Conservation (phyloP, 1,140 invertebrate genomes). For the Scaptodrosophila lebanonensis region DNA sequence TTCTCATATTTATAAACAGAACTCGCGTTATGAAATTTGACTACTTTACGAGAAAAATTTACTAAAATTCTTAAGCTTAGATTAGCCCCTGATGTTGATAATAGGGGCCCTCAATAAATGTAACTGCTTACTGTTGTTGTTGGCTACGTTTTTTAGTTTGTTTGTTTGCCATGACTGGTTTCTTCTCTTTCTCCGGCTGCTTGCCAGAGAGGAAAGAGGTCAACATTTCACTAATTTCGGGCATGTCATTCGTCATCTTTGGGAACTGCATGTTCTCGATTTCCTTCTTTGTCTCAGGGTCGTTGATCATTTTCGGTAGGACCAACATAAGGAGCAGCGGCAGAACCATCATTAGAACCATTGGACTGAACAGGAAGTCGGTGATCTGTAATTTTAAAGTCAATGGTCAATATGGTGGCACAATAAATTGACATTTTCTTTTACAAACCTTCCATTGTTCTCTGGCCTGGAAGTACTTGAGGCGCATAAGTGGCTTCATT, state of each 20-base stretch:
- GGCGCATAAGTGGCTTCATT: slow-evolving; percentile 88
- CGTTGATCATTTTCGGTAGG: slow-evolving; percentile 97
- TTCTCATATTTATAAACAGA: no score
- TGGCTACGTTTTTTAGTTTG: slow-evolving; percentile 71
- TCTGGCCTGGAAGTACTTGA: slow-evolving; percentile 94
- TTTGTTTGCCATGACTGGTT: slow-evolving; percentile 46
- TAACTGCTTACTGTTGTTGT: not conserved
- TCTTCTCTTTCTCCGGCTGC: slow-evolving; percentile 72
- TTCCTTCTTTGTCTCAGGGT: slow-evolving; percentile 96
- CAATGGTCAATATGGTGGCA: no score
- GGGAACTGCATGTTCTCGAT: slow-evolving; percentile 87
- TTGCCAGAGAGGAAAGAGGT: slow-evolving; percentile 86
- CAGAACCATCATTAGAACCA: slow-evolving; percentile 98
- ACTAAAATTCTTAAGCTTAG: no score
- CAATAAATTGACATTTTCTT: not conserved
- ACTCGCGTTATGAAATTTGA: no score
- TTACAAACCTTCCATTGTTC: slow-evolving; percentile 90
- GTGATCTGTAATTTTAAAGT: slow-evolving; percentile 80
- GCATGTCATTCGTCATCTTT: slow-evolving; percentile 88
- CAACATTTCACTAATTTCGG: slow-evolving; percentile 93
- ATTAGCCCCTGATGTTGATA: no score
- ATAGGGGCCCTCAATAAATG: no score
- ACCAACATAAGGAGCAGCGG: slow-evolving; percentile 94
- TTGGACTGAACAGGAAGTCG: slow-evolving; percentile 97
- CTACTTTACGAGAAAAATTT: no score